Evolutionary conservation across 2,797 vertebrate species (phyloP), one percentile per base, ranked within the genome.

Genomic region (Lophius americanus): DNA sequence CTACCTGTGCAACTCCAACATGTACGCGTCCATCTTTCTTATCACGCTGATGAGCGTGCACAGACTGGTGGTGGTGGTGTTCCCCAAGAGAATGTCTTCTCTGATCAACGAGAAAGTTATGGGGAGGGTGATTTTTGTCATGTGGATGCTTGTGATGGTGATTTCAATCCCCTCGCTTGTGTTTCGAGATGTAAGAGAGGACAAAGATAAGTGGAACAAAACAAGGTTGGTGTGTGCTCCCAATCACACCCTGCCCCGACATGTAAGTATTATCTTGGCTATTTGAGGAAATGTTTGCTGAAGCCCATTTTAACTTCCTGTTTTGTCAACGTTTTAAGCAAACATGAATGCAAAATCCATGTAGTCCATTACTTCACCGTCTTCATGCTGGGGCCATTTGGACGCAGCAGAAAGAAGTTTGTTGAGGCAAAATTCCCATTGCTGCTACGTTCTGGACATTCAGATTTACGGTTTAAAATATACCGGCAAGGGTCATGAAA

Each of bases 11-110:
- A 94, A 95, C 60, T 59, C 92, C 85, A 97, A 96, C 89, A 97
- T 97, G 96, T 96, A 96, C 37, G 95, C 96, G 23, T 97, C 96
- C 72, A 90, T 97, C 73, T 92, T 98, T 66, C 91, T 97, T 69
- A 97, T 96, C 82, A 93, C 82, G 0, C 83, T 96, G 74, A 96
- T 97, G 94, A 96, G 96, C 52, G 74, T 95, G 73, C 91, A 98
- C 86, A 90, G 96, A 68, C 85, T 96, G 76, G 88, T 96, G 36
- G 94, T 90, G 0, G 85, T 97, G 51, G 86, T 94, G 52, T 88
- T 93, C 55, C 95, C 95, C 0, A 85, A 68, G 9, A 88, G 75
- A 61, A 48, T 92, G 12, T 58, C 73, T 9, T 14, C 51, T n/a
- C 68, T 92, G 38, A 79, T 88, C 55, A 94, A 82, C 64, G 92